Evolutionary conservation across 2,888 invertebrate species (phyloP).

Genomic region (Halictus quadricinctus): DNA sequence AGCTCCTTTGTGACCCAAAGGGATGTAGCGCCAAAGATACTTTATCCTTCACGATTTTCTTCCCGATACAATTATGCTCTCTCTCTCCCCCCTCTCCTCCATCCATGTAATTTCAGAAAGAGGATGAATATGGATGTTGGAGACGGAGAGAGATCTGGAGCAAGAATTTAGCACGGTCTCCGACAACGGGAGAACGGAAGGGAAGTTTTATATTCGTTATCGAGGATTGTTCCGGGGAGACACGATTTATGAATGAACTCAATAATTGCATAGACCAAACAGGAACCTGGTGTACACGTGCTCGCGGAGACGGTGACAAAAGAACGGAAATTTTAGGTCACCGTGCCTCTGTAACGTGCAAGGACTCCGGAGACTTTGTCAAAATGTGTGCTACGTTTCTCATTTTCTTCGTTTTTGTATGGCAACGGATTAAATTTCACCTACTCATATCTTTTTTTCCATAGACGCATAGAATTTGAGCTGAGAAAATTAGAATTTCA

Average conservation of each 20-base stretch:
- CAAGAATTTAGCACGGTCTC: neutral
- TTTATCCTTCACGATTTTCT: neutral
- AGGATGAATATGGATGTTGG: neutral
- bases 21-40: neutral
- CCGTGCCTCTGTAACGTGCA: neutral
- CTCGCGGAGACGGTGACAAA: neutral
- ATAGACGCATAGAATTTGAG: neutral
- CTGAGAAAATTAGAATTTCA: neutral
- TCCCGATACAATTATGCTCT: neutral
- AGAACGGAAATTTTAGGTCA: constrained; percentile 1
- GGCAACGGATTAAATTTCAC: neutral
- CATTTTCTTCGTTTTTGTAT: too few relatives aligned
- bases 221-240: neutral
- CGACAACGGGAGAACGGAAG: neutral
- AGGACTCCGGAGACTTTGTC: neutral
- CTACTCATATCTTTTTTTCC: neutral
- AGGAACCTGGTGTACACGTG: neutral
- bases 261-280: neutral
- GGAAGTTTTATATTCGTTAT: neutral
- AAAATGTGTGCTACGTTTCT: neutral
- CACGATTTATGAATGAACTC: constrained; percentile 4
- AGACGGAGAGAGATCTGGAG: neutral
- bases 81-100: neutral
- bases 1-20: neutral
- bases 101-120: neutral